phyloP scores from a whole-genome alignment of 2,113 vertebrate species.

The Oceanodroma tethys region DNA sequence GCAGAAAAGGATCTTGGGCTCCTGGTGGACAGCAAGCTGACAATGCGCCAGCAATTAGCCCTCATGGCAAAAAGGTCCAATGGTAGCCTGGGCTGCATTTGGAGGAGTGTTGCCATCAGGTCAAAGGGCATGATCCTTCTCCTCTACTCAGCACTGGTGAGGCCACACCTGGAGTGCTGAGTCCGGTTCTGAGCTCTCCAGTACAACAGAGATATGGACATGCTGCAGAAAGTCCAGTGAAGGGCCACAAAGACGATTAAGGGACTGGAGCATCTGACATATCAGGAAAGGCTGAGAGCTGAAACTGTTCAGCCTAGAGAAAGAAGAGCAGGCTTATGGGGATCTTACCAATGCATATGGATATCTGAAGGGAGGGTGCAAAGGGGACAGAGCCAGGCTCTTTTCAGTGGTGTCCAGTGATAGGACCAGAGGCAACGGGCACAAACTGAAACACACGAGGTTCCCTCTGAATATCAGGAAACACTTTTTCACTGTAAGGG shows the following conservation, averaged over 20 bases:
- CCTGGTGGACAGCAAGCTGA: not conserved
- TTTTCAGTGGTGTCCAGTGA: not conserved
- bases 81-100: not conserved
- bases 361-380: not conserved
- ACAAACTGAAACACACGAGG: not conserved
- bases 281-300: not conserved
- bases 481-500: not conserved
- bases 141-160: not conserved
- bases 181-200: not conserved
- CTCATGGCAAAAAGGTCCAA: not conserved
- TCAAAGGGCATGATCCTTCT: not conserved
- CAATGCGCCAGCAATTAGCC: not conserved
- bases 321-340: not conserved
- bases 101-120: not conserved
- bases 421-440: not conserved
- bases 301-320: not conserved
- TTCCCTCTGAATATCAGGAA: not conserved
- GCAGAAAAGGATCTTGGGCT: not conserved
- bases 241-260: not conserved
- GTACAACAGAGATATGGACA: not conserved
- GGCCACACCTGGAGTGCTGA: not conserved
- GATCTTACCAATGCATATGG: not conserved
- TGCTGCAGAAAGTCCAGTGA: not conserved
- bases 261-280: not conserved
- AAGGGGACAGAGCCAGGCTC: not conserved